These are phyloP conservation scores for Pogona vitticeps DNA, from an alignment of 2,113 vertebrate genomes.

Conservation along the genomic window DNA sequence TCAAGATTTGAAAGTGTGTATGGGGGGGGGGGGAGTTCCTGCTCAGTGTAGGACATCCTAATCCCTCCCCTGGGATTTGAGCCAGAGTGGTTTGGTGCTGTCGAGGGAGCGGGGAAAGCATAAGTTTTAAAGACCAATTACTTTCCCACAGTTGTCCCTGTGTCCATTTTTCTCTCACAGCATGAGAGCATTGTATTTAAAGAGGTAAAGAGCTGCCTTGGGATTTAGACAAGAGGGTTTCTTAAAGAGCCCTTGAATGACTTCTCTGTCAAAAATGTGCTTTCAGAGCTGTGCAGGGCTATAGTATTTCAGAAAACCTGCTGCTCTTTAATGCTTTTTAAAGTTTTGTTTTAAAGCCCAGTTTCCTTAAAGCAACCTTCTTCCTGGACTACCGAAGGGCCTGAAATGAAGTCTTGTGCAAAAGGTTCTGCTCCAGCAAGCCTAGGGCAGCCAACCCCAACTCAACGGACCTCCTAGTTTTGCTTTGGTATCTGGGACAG, in stretches of 20 bases:
- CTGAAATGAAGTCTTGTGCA: not conserved
- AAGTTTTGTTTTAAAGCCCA: not conserved
- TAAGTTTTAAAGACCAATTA: not conserved
- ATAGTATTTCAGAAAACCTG: not conserved
- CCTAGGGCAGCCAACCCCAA: not conserved
- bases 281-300: not conserved
- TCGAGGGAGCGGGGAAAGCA: not conserved
- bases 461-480: not conserved
- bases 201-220: not conserved
- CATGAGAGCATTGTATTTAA: not conserved
- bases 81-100: not conserved
- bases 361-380: not conserved
- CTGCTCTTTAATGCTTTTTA: not conserved
- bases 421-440: not conserved
- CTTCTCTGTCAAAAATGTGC: not conserved
- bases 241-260: not conserved
- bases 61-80: not conserved
- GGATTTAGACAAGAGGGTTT: not conserved
- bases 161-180: not conserved
- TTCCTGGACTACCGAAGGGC: no score
- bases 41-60: not conserved
- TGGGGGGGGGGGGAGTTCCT: not conserved
- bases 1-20: not conserved
- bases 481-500: not conserved
- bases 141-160: conserved; percentile 11